Evolutionary conservation across 2,113 vertebrate genomes (phyloP).

Genomic region (Tapirus terrestris): DNA sequence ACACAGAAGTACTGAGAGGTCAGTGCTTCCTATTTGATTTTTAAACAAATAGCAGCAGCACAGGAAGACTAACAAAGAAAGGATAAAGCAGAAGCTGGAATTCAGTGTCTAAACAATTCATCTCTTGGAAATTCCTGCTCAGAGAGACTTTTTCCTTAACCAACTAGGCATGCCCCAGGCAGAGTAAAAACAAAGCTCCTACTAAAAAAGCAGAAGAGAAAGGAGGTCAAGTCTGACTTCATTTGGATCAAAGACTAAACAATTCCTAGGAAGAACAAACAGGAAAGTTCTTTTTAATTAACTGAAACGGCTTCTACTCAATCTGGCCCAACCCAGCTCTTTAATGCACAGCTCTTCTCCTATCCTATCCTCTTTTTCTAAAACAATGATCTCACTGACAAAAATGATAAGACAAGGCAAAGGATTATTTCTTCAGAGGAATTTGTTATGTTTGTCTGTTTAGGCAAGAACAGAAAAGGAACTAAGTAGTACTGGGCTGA

Average conservation of each 20-base stretch:
- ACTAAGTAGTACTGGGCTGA: not conserved
- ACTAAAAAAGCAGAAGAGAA: not conserved
- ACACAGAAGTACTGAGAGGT: not conserved
- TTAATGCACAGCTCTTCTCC: not conserved
- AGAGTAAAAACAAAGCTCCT: constrained; percentile 13
- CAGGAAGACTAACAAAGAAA: not conserved
- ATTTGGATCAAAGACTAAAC: not conserved
- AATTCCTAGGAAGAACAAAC: not conserved
- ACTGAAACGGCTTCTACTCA: not conserved
- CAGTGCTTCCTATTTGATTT: not conserved
- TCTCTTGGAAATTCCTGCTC: not conserved
- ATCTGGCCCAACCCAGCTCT: not conserved
- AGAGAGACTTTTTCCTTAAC: not conserved
- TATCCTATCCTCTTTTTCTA: not conserved
- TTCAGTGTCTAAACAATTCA: not conserved
- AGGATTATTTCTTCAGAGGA: not conserved
- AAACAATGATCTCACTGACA: not conserved
- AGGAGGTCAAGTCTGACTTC: not conserved
- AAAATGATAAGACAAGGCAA: not conserved
- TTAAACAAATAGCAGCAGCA: not conserved
- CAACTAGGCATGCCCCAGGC: not conserved
- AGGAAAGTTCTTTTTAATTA: constrained; percentile 14
- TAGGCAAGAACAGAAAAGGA: constrained; percentile 3
- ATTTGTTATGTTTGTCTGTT: not conserved
- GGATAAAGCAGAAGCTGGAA: not conserved